Evolutionary conservation across 2,113 vertebrate species (phyloP).

Genomic region (Sardina pilchardus): DNA sequence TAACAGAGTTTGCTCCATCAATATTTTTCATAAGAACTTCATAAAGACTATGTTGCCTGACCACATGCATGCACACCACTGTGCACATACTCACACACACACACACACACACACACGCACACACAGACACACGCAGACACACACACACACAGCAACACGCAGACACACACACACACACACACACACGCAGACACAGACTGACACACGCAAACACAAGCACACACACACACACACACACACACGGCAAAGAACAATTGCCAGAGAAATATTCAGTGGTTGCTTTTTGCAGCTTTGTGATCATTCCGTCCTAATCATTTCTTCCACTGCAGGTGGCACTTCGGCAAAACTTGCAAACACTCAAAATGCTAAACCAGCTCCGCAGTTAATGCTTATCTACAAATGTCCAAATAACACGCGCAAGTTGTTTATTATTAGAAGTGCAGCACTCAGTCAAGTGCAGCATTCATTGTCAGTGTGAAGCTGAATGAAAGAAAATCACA

Average conservation of each 20-base stretch:
- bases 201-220: not conserved
- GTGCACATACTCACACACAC: conserved; percentile 16
- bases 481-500: not conserved
- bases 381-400: not conserved
- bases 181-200: not conserved
- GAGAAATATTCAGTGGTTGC: not conserved
- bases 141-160: not conserved
- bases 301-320: not conserved
- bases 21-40: not conserved
- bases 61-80: not conserved
- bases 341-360: not conserved
- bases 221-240: not conserved
- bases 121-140: not conserved
- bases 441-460: not conserved
- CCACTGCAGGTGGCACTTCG: not conserved
- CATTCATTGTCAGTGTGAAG: not conserved
- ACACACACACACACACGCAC: not conserved
- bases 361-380: not conserved
- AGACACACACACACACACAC: not conserved
- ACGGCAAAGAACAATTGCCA: not conserved
- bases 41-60: not conserved
- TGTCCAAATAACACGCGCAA: not conserved
- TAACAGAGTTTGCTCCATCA: not conserved
- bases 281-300: not conserved
- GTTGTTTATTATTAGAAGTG: not conserved